A percentile compares a stretch with the other conserved stretches of the same genome.
Conservation (phyloP, 2,797 vertebrate species). For the Sphaeramia orbicularis region DNA sequence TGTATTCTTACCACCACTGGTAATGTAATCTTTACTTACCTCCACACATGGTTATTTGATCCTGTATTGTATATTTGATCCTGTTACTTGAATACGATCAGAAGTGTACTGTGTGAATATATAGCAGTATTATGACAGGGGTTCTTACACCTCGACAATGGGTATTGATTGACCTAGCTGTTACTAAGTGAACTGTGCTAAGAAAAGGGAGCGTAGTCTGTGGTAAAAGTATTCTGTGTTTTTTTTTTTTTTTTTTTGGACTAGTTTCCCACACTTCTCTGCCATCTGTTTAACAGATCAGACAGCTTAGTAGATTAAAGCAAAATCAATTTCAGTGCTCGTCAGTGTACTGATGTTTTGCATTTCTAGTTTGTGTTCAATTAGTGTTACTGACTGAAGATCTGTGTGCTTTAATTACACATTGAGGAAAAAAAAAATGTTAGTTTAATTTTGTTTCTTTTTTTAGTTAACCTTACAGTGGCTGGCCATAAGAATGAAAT, state of each 20-base stretch:
- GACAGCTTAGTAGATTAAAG: constrained; percentile 19
- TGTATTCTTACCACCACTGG: constrained; percentile 11
- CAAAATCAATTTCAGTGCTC: constrained; percentile 3
- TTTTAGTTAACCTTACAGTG: not conserved
- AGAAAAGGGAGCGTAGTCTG: constrained; percentile 14
- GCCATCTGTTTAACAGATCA: constrained; percentile 40
- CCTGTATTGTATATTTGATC: not conserved
- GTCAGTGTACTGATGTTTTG: constrained; percentile 1
- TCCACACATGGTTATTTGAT: constrained; percentile 20
- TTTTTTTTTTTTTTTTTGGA: not conserved
- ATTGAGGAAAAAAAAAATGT: not conserved
- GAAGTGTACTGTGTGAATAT: constrained; percentile 16
- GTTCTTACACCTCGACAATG: constrained; percentile 2
- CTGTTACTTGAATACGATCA: constrained; percentile 3
- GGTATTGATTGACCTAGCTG: constrained; percentile 49
- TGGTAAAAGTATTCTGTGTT: constrained; percentile 19
- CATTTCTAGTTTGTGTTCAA: constrained; percentile 1
- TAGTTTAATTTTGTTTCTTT: not conserved
- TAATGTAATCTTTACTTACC: constrained; percentile 31
- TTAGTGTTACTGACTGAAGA: constrained; percentile 3
- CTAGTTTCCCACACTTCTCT: constrained; percentile 5
- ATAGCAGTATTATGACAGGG: constrained; percentile 7
- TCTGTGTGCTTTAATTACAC: constrained; percentile 5
- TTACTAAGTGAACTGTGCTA: constrained; percentile 54
- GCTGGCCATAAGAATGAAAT: constrained; percentile 25